Evolutionary conservation across 2,113 vertebrate genomes (phyloP), one percentile per base, ranked within the genome.

Genomic region (Globicephala melas): DNA sequence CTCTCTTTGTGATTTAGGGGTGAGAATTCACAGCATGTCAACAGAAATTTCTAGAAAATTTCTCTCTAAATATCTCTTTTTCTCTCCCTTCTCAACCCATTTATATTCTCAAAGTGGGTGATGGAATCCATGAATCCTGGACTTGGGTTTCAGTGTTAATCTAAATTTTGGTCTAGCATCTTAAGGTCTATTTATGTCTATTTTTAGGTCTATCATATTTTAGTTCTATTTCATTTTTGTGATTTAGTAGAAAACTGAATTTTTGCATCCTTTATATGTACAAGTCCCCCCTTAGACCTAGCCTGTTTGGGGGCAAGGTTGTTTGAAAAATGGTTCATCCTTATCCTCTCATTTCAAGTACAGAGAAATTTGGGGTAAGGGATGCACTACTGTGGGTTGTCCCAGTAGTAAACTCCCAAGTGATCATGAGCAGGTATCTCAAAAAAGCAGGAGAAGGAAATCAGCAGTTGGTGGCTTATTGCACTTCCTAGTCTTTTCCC

Each of bases 171-270:
- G 2, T 3, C 28, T 60, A 68, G 2, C 1, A 33, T 67, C 18
- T 81, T 70, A 63, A 53, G 26, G 3, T 26, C 13, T 89, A 50
- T 90, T 77, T 71, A 65, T 9, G 5, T 70, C 12, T 81, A 53
- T 91, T 76, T 70, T 50, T 50, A 50, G 14, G 50, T 15, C 50
- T 50, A 50, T 50, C 26, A 2, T 21, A 8, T 89, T 91, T 77
- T 71, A 65, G 12, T 3, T 70, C 15, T 81, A 53, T 91, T 76
- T 70, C 3, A 92, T 31, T 84, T 96, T 50, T 92, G 14, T 74
- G n/a, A 91, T 84, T 91, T 26, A 68, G 11, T 33, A 2, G 18
- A 44, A 96, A 93, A 81, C 33, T 83, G 21, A 80, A 91, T 31
- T 13, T 58, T 88, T 71, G 3, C 3, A 38, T 80, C 10, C 25